Evolutionary conservation across 2,113 vertebrate species (phyloP).

Genomic region (Odobenus rosmarus): DNA sequence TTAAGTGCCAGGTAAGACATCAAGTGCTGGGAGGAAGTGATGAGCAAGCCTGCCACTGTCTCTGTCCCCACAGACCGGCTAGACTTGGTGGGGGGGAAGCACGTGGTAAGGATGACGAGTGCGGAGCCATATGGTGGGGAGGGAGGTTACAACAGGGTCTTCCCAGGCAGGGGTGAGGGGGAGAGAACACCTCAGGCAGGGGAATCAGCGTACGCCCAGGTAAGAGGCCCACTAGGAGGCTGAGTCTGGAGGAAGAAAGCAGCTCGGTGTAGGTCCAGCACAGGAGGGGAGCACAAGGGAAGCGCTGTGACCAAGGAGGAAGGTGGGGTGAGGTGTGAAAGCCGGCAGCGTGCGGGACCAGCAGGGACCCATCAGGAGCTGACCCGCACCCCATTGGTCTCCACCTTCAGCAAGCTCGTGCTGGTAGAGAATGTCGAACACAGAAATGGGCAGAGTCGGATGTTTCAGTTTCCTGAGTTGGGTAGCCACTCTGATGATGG

Average conservation of each 20-base stretch:
- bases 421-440: neutral
- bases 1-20: accelerated
- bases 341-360: neutral
- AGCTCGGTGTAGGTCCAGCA: neutral
- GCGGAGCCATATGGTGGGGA: neutral
- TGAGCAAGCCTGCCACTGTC: accelerated
- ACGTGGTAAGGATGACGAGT: neutral
- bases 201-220: neutral
- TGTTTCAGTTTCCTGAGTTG: neutral
- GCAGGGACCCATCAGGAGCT: neutral
- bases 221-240: neutral
- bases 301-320: accelerated
- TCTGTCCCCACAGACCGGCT: neutral
- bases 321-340: neutral
- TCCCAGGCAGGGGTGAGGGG: neutral
- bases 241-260: neutral
- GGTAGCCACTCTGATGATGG: neutral
- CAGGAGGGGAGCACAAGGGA: neutral
- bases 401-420: neutral
- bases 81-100: neutral
- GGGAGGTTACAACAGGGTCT: accelerated
- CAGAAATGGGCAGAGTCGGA: too few relatives aligned
- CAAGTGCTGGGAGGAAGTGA: neutral
- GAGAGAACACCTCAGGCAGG: neutral
- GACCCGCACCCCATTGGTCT: accelerated